A percentile compares a stretch with the other conserved stretches of the same genome.
Conservation (phyloP, 2,113 vertebrate species). For the Spea bombifrons region DNA sequence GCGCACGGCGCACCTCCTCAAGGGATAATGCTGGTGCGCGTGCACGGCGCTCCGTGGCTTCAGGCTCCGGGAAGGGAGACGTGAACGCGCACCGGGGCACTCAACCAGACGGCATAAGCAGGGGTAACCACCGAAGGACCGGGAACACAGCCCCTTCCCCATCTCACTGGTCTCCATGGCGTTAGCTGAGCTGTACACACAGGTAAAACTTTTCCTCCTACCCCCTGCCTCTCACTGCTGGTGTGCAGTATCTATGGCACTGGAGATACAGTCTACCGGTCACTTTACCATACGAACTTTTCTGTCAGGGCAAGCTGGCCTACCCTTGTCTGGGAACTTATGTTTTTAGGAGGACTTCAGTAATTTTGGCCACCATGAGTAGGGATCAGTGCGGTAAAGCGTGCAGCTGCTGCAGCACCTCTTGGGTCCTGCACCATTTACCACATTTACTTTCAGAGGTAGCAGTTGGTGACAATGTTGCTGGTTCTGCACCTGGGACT, state of each 20-base stretch:
- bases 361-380: too few species aligned
- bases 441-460: too few species aligned
- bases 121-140: background rate
- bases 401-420: too few species aligned
- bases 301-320: too few species aligned
- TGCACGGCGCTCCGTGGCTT: background rate
- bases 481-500: too few species aligned
- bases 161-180: slow-evolving; percentile 67
- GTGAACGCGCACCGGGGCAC: slow-evolving; percentile 16
- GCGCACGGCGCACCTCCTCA: background rate
- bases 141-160: background rate
- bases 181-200: slow-evolving; percentile 81
- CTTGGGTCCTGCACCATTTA: too few species aligned
- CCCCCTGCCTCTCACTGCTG: background rate
- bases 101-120: background rate
- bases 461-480: too few species aligned
- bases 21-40: background rate
- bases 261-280: background rate
- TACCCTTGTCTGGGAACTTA: too few species aligned
- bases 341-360: too few species aligned
- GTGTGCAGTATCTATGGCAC: background rate
- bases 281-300: too few species aligned
- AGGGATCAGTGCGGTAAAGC: too few species aligned
- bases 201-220: slow-evolving; percentile 67
- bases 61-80: background rate